A percentile compares a stretch with the other conserved stretches of the same genome.
These are phyloP conservation scores for Aproaerema taeniolella DNA, from an alignment of 2,888 invertebrate genomes.

Conservation along the genomic window DNA sequence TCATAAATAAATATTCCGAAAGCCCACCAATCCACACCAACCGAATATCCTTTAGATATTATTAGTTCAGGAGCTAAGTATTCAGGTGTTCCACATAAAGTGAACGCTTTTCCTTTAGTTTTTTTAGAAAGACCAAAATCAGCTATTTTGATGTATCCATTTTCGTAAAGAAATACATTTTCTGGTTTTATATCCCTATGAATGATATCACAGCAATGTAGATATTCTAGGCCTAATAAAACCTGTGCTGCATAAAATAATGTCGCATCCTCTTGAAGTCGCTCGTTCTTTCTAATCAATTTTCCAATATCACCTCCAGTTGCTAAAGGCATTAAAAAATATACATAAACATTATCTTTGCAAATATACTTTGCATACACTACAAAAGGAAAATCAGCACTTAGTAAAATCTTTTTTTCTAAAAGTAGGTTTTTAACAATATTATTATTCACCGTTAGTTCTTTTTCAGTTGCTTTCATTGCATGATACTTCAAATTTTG, in stretches of 20 bases:
- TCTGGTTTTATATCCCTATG: conserved; percentile 95
- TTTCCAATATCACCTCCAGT: conserved; percentile 92
- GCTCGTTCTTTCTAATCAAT: conserved; percentile 80
- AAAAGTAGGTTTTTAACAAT: conserved; percentile 91
- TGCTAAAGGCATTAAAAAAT: conserved; percentile 89
- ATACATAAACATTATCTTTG: conserved; percentile 91
- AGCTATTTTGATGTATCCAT: conserved; percentile 88
- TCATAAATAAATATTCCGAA: conserved; percentile 91
- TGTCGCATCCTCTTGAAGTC: conserved; percentile 84
- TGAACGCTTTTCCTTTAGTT: conserved; percentile 86
- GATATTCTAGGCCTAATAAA: conserved; percentile 91
- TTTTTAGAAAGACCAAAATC: conserved; percentile 97
- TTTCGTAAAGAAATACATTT: conserved; percentile 87
- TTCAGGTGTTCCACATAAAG: conserved; percentile 96
- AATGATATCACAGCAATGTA: conserved; percentile 89
- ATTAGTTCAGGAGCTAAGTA: conserved; percentile 96
- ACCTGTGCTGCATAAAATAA: conserved; percentile 95
- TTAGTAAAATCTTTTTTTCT: conserved; percentile 91
- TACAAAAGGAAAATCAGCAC: conserved; percentile 90
- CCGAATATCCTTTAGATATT: conserved; percentile 91
- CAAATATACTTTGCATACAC: conserved; percentile 87
- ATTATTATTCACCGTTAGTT: conserved; percentile 89
- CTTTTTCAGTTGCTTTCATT: conserved; percentile 93
- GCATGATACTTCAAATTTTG: conserved; percentile 82
- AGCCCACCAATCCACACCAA: conserved; percentile 97